These are phyloP conservation scores for Eristalis arbustorum DNA, from an alignment of 2,888 invertebrate species.

Conservation along the genomic window DNA sequence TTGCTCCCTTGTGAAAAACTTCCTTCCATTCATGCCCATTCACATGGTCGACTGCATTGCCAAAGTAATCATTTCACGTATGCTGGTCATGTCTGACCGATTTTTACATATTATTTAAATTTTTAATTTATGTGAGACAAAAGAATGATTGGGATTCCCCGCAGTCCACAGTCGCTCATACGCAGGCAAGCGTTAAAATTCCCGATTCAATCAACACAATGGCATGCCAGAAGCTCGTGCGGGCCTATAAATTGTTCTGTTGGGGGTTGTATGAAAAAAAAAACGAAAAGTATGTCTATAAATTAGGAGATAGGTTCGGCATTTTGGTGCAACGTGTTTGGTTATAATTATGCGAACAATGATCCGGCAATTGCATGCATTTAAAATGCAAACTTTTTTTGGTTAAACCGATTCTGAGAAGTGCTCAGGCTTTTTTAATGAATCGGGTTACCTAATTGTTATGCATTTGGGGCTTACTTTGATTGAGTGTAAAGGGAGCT, in stretches of 20 bases:
- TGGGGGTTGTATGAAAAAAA: background rate
- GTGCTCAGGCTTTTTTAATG: background rate
- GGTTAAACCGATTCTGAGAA: background rate
- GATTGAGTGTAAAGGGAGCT: background rate
- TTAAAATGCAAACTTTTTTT: background rate
- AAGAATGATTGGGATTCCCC: slow-evolving; percentile 33
- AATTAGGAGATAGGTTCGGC: background rate
- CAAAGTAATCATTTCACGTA: background rate
- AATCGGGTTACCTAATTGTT: background rate
- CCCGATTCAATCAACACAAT: background rate
- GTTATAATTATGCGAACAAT: background rate
- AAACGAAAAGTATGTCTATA: background rate
- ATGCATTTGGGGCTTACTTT: background rate
- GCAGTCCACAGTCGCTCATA: background rate
- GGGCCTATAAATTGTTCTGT: background rate
- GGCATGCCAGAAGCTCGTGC: background rate
- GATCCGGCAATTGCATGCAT: background rate
- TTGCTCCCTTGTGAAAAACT: no score
- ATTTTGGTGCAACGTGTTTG: background rate
- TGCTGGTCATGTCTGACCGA: background rate
- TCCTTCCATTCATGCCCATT: background rate
- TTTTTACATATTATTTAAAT: slow-evolving; percentile 29
- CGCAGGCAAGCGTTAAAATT: slow-evolving; percentile 3
- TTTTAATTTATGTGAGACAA: slow-evolving; percentile 29
- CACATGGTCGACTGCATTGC: background rate